These are phyloP conservation scores for Trichosurus vulpecula DNA, from an alignment of 2,797 vertebrate species.

Conservation along the genomic window DNA sequence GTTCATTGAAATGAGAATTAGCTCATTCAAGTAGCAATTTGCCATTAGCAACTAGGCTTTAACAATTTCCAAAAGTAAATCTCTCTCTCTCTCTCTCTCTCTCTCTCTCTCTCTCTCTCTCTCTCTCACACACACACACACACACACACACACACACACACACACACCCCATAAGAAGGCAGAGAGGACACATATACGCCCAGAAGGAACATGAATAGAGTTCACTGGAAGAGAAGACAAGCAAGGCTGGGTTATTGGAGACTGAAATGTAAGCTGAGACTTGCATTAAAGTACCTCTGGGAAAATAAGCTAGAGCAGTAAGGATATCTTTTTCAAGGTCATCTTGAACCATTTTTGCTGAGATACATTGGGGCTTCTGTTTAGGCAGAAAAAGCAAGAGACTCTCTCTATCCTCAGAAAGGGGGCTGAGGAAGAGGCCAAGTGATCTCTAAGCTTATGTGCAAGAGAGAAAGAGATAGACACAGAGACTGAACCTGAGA, in stretches of 20 bases:
- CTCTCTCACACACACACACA: too few species aligned
- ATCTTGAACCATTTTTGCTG: neutral
- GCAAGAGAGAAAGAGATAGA: neutral
- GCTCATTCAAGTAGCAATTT: neutral
- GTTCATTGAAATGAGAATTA: neutral
- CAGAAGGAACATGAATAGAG: neutral
- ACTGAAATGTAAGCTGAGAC: neutral
- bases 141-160: too few species aligned
- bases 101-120: too few species aligned
- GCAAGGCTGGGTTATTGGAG: neutral
- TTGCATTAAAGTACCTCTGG: neutral
- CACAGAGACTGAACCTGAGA: neutral
- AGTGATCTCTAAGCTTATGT: neutral
- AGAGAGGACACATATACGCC: neutral
- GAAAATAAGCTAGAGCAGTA: neutral
- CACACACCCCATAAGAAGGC: too few species aligned
- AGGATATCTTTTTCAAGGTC: neutral
- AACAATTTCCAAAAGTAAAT: neutral
- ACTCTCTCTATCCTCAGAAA: neutral
- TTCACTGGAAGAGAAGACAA: neutral
- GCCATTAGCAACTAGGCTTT: neutral
- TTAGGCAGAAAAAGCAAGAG: neutral
- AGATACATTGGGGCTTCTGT: neutral
- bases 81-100: too few species aligned
- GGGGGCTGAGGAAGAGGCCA: neutral